A percentile compares a stretch with the other conserved stretches of the same genome.
Evolutionary conservation across 2,113 vertebrate genomes (phyloP).

Genomic region (Bufo bufo): DNA sequence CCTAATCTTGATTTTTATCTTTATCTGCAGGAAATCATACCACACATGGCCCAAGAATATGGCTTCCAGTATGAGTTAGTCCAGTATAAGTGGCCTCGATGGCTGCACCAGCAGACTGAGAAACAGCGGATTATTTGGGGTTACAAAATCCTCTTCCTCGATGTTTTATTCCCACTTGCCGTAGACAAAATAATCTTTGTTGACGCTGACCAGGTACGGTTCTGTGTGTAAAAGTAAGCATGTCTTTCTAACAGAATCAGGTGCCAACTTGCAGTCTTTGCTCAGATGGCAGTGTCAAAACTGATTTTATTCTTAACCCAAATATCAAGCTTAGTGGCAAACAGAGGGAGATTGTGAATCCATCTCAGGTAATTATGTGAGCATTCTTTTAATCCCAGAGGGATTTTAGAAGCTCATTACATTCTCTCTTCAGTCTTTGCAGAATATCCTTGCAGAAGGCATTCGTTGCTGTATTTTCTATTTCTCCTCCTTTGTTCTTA

Average conservation of each 20-base stretch:
- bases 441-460: conserved; percentile 42
- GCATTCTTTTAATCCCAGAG: conserved; percentile 42
- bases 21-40: conserved; percentile 83
- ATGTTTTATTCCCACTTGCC: conserved; percentile 94
- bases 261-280: conserved; percentile 23
- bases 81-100: conserved; percentile 95
- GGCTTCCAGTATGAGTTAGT: conserved; percentile 93
- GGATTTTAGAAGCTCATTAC: conserved; percentile 51
- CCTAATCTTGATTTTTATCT: background rate
- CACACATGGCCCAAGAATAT: conserved; percentile 88
- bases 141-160: conserved; percentile 97
- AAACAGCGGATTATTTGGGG: conserved; percentile 98
- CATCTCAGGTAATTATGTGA: conserved; percentile 52
- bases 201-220: conserved; percentile 91
- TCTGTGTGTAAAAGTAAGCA: background rate
- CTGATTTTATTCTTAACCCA: conserved; percentile 35
- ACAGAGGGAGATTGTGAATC: conserved; percentile 39
- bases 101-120: conserved; percentile 94
- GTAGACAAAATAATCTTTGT: conserved; percentile 99
- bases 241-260: conserved; percentile 8
- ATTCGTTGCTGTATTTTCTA: conserved; percentile 38
- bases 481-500: conserved; percentile 29
- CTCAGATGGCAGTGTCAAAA: conserved; percentile 19
- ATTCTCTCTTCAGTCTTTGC: conserved; percentile 41
- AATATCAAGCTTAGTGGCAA: conserved; percentile 48